Evolutionary conservation across 2,797 vertebrate species (phyloP).

Genomic region (Natrix natrix): DNA sequence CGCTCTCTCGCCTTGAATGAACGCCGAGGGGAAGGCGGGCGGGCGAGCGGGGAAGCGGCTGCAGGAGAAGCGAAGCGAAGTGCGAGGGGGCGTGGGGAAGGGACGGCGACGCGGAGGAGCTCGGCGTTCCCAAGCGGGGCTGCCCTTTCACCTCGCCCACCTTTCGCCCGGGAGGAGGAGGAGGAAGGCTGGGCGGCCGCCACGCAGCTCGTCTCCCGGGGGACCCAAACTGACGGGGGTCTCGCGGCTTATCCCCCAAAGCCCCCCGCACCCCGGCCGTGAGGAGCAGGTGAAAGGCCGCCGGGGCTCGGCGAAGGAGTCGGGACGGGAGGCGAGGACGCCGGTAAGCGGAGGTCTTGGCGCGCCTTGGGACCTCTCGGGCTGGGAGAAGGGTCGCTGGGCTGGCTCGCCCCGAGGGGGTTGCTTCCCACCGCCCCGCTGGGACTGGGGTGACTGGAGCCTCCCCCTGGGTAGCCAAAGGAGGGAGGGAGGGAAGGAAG

Average conservation of each 20-base stretch:
- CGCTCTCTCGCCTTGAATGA: conserved; percentile 55
- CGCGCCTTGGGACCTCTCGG: not conserved
- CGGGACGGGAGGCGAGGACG: not conserved
- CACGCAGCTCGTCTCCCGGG: not conserved
- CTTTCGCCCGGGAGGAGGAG: not conserved
- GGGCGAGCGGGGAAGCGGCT: not conserved
- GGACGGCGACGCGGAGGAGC: not conserved
- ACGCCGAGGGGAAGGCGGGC: conserved; percentile 33
- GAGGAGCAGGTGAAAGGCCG: not conserved
- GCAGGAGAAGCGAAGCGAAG: not conserved
- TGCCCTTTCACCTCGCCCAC: not conserved
- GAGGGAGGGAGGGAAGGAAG: not conserved
- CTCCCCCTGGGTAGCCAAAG: not conserved
- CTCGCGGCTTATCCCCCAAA: not conserved
- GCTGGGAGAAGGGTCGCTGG: not conserved
- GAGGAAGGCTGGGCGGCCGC: not conserved
- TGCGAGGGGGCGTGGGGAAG: not conserved
- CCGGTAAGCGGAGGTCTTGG: not conserved
- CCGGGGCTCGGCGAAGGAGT: not conserved
- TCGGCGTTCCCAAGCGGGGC: not conserved
- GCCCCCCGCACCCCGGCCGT: no score
- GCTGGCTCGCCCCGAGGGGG: not conserved
- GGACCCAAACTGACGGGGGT: conserved; percentile 1
- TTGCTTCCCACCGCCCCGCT: not conserved
- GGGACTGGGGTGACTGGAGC: not conserved